A percentile compares a stretch with the other conserved stretches of the same genome.
phyloP scores from a whole-genome alignment of 2,113 vertebrate genomes.

The Mirounga angustirostris region DNA sequence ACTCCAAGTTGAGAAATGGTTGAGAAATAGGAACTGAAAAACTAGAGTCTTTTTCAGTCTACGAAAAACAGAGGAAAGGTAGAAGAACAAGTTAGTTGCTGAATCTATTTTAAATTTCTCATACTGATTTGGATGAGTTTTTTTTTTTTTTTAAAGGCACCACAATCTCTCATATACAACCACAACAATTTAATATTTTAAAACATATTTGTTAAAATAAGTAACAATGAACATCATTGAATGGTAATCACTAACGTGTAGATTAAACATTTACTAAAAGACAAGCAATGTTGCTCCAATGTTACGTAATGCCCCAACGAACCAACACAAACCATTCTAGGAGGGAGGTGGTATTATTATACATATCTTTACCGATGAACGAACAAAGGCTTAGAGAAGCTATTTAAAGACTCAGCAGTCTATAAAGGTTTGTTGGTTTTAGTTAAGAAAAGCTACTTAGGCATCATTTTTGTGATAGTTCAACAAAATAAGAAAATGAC shows the following conservation, averaged over 20 bases:
- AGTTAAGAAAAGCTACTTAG: neutral
- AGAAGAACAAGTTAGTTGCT: neutral
- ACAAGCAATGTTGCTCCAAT: neutral
- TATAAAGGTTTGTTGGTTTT: neutral
- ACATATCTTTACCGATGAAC: neutral
- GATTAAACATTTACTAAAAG: neutral
- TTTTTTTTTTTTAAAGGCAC: slow-evolving; percentile 20
- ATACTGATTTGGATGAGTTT: neutral
- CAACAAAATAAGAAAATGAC: slow-evolving; percentile 13
- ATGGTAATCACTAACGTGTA: neutral
- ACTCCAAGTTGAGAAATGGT: slow-evolving; percentile 15
- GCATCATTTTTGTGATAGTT: neutral
- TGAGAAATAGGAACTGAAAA: neutral
- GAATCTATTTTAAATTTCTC: slow-evolving; percentile 35
- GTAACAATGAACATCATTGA: neutral
- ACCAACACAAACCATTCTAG: neutral
- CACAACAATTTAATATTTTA: slow-evolving; percentile 42
- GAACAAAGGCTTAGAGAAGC: neutral
- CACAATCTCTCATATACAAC: slow-evolving; percentile 8
- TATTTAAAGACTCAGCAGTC: neutral
- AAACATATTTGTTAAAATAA: slow-evolving; percentile 48
- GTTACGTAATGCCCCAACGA: neutral
- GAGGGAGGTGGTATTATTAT: neutral
- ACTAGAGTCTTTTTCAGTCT: neutral
- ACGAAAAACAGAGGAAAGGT: neutral